Evolutionary conservation across 2,797 vertebrate genomes (phyloP).

Genomic region (Chelon labrosus): DNA sequence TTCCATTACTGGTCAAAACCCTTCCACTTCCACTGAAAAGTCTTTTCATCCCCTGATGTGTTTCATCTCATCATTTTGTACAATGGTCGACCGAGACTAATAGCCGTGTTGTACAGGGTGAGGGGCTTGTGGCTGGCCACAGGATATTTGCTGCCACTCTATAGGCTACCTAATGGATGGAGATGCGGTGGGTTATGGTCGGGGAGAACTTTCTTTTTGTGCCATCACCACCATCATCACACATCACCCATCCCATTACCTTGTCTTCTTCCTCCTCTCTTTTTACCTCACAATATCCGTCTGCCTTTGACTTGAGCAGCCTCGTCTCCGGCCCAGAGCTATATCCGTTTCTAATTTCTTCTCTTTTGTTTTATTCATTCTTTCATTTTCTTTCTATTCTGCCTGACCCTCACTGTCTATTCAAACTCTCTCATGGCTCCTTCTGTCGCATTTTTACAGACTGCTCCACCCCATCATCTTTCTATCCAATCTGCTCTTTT

Average conservation of each 20-base stretch:
- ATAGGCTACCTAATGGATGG: conserved; percentile 64
- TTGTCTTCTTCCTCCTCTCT: conserved; percentile 17
- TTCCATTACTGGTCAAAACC: conserved; percentile 57
- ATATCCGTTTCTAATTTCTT: conserved; percentile 73
- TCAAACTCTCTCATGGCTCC: conserved; percentile 13
- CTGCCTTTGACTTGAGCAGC: conserved; percentile 27
- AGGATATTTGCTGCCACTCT: conserved; percentile 61
- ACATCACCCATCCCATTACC: conserved; percentile 37
- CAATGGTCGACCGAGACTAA: conserved; percentile 63
- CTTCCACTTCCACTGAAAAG: conserved; percentile 29
- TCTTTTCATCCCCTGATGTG: conserved; percentile 55
- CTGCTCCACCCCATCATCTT: conserved; percentile 28
- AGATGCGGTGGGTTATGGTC: conserved; percentile 57
- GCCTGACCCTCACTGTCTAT: conserved; percentile 56
- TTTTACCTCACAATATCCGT: conserved; percentile 27
- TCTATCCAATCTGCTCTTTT: conserved; percentile 54
- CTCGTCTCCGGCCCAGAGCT: conserved; percentile 51
- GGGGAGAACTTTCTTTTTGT: conserved; percentile 38
- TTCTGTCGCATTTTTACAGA: conserved; percentile 58
- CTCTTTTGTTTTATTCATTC: conserved; percentile 81
- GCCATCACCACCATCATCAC: conserved; percentile 34
- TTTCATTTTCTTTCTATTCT: conserved; percentile 74
- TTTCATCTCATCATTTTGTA: conserved; percentile 54
- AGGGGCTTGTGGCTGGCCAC: conserved; percentile 65
- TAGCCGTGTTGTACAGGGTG: conserved; percentile 37